A percentile compares a stretch with the other conserved stretches of the same genome.
These are phyloP conservation scores for Euplexia lucipara DNA, from an alignment of 2,888 invertebrate genomes.

Conservation along the genomic window DNA sequence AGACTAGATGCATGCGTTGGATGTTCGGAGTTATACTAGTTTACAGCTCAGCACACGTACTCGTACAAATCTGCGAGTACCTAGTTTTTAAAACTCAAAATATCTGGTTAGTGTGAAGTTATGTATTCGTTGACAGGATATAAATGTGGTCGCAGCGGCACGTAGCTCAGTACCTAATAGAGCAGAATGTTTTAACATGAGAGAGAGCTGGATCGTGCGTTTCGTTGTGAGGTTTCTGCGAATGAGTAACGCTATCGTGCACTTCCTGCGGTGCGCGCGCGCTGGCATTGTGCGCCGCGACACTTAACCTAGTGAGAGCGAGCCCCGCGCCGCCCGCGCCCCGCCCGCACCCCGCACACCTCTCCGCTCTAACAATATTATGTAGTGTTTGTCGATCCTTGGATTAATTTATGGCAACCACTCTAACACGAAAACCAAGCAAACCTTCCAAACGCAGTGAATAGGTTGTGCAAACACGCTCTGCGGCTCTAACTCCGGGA, in stretches of 20 bases:
- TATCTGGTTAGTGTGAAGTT: not conserved
- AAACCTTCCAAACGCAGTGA: conserved; percentile 67
- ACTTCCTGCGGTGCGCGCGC: conserved; percentile 58
- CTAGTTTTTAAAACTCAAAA: not conserved
- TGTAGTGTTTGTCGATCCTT: conserved; percentile 71
- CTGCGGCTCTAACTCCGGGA: conserved; percentile 25
- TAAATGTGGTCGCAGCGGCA: not conserved
- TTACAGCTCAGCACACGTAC: not conserved
- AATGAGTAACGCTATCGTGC: conserved; percentile 68
- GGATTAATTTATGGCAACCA: conserved; percentile 78
- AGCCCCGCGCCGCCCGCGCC: conserved; percentile 21
- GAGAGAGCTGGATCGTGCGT: conserved; percentile 54
- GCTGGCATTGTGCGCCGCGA: conserved; percentile 54
- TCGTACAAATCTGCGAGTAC: not conserved
- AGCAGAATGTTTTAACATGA: conserved; percentile 28
- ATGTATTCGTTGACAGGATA: not conserved
- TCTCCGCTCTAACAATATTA: conserved; percentile 47
- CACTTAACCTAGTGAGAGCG: conserved; percentile 66
- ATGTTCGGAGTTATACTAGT: not conserved
- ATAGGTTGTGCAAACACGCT: conserved; percentile 71
- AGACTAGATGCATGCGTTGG: not conserved
- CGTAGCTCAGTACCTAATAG: too few species aligned
- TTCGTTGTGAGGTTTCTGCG: conserved; percentile 72
- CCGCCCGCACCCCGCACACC: conserved; percentile 5
- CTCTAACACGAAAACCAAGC: conserved; percentile 78